These are phyloP conservation scores for Arnoldichthys spilopterus DNA, from an alignment of 2,797 vertebrate species.

Conservation along the genomic window DNA sequence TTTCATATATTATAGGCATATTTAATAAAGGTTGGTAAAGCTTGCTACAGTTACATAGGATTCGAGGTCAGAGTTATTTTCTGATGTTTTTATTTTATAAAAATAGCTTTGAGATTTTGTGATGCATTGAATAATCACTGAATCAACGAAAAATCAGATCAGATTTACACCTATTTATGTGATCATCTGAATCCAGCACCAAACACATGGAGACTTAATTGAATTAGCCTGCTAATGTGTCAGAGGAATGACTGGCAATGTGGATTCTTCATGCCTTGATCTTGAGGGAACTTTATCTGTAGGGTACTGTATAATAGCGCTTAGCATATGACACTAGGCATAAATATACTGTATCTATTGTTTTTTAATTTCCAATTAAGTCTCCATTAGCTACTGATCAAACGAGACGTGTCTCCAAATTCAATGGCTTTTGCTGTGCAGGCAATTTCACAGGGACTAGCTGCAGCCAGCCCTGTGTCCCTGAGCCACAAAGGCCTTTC, in stretches of 20 bases:
- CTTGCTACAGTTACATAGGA: neutral
- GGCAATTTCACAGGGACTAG: constrained; percentile 77
- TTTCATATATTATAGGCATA: neutral
- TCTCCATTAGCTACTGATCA: constrained; percentile 74
- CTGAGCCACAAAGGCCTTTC: constrained; percentile 82
- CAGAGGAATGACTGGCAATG: neutral
- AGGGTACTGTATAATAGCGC: constrained; percentile 6
- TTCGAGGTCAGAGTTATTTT: neutral
- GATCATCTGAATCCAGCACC: neutral
- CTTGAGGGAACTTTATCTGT: neutral
- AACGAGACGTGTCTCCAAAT: constrained; percentile 71
- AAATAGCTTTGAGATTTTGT: too few relatives aligned
- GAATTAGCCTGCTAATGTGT: neutral
- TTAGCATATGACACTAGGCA: constrained; percentile 31
- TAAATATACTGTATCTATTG: constrained; percentile 56
- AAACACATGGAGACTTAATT: neutral
- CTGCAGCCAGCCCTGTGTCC: constrained; percentile 77
- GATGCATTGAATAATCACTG: too few relatives aligned
- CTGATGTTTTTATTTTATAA: too few relatives aligned
- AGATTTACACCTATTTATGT: neutral
- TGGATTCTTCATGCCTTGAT: neutral
- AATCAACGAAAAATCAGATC: too few relatives aligned
- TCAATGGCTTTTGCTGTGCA: constrained; percentile 76
- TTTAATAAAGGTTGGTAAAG: neutral
- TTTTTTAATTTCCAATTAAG: constrained; percentile 69